phyloP scores from a whole-genome alignment of 2,113 vertebrate genomes.

The Oreochromis aureus region DNA sequence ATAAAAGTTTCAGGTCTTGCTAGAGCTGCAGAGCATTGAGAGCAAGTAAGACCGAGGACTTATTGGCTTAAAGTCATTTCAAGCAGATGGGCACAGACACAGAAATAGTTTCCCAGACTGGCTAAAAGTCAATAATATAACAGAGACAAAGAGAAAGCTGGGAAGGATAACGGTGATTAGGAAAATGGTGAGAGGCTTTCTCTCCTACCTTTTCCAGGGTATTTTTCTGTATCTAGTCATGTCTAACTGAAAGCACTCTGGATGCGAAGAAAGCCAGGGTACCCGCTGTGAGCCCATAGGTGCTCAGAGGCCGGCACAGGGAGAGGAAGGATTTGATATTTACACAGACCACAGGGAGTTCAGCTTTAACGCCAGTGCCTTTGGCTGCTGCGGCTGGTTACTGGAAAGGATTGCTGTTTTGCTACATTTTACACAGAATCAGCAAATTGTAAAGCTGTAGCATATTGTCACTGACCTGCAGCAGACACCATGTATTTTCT shows the following conservation, averaged over 20 bases:
- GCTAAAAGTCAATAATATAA: neutral
- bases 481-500: neutral
- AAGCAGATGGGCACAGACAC: neutral
- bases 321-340: conserved; percentile 24
- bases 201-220: neutral
- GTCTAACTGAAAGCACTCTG: neutral
- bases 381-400: neutral
- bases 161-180: neutral
- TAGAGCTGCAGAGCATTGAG: neutral
- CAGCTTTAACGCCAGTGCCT: neutral
- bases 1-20: neutral
- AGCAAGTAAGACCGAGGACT: neutral
- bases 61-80: neutral
- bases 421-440: neutral
- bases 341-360: conserved; percentile 26
- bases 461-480: neutral
- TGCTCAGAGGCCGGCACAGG: neutral
- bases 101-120: neutral
- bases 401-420: neutral
- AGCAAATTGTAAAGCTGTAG: neutral
- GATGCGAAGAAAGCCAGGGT: neutral
- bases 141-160: neutral
- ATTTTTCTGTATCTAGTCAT: neutral
- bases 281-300: conserved; percentile 1
- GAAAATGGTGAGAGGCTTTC: neutral